Evolutionary conservation across 2,888 invertebrate genomes (phyloP).

Genomic region (Prosopocoilus inquinatus): DNA sequence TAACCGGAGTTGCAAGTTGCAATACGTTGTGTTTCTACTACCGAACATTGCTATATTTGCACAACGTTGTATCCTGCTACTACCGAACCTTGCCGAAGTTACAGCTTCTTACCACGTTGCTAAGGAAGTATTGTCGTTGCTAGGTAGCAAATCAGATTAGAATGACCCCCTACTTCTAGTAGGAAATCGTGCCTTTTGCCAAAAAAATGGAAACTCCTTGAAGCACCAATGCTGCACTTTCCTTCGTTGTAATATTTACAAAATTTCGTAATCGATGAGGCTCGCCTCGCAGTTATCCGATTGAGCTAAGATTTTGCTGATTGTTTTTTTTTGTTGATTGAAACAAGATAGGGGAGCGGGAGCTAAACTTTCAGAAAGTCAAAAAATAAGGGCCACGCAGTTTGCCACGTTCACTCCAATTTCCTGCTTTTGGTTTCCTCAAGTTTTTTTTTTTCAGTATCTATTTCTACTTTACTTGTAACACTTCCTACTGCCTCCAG

Average conservation of each 20-base stretch:
- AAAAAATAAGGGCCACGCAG: background rate
- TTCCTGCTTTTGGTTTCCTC: too few species aligned
- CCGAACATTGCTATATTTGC: too few species aligned
- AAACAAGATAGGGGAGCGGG: too few species aligned
- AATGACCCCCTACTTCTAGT: background rate
- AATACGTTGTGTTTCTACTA: too few species aligned
- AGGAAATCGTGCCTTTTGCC: background rate
- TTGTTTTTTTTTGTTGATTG: too few species aligned
- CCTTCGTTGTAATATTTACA: background rate
- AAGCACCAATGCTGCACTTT: background rate
- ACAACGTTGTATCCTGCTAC: too few species aligned
- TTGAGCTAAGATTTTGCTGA: too few species aligned
- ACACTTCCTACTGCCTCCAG: too few species aligned
- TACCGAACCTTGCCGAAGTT: too few species aligned
- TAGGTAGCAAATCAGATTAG: background rate
- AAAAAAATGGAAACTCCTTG: background rate
- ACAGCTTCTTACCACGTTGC: background rate
- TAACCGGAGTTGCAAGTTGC: background rate
- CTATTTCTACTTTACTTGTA: too few species aligned
- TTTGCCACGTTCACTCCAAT: background rate
- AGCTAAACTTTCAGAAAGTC: background rate
- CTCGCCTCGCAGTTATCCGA: too few species aligned
- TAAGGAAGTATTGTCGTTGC: background rate
- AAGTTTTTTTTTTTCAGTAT: too few species aligned
- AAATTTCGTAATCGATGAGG: background rate